Conservation (phyloP, 2,797 vertebrate species). For the Malacoraja senta region DNA sequence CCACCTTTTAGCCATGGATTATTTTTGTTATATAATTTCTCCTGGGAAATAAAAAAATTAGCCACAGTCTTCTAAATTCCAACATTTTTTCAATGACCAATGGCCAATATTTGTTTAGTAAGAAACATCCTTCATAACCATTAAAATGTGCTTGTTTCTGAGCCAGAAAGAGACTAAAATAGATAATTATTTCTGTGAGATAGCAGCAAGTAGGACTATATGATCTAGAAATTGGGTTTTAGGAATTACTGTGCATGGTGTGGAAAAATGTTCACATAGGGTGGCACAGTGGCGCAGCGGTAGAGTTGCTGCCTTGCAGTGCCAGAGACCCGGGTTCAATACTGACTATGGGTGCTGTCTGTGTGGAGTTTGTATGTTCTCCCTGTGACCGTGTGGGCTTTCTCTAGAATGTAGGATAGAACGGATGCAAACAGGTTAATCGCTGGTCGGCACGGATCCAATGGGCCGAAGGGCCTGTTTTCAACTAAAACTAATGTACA, state of each 20-base stretch:
- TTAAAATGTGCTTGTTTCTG: not conserved
- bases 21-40: not conserved
- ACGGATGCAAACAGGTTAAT: no score
- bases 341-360: no score
- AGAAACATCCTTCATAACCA: not conserved
- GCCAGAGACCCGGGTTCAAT: no score
- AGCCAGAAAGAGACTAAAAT: not conserved
- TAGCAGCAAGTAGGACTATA: no score
- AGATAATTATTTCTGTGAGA: no score
- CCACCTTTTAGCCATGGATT: not conserved
- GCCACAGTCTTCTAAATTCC: not conserved
- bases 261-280: not conserved
- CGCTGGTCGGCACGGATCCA: no score
- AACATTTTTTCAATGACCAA: not conserved
- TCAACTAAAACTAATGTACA: not conserved
- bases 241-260: not conserved
- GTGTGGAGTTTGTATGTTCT: no score
- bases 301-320: no score
- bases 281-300: no score
- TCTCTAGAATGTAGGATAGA: no score
- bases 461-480: no score
- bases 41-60: not conserved
- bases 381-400: no score
- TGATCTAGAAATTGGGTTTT: not conserved
- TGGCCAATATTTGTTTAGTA: not conserved